Percentiles rank a stretch among this genome's conserved stretches.
Evolutionary conservation across 30 jellyfish, hydroid and myxozoan species (phyloP).

Genomic region (Euphysa ruthae): DNA sequence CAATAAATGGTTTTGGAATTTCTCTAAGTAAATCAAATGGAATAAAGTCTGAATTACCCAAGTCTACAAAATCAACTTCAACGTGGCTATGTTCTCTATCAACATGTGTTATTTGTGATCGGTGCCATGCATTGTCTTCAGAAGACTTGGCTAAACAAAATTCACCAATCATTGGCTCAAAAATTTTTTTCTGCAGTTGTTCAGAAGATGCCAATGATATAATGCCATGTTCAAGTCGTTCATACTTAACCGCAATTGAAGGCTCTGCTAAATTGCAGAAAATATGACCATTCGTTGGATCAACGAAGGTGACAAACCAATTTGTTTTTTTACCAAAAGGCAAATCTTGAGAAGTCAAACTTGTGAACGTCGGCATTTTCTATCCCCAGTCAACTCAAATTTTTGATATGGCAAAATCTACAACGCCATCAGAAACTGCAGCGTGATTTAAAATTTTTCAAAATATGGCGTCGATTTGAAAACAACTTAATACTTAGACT

Average conservation of each 20-base stretch:
- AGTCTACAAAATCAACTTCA: conserved; percentile 66
- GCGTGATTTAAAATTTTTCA: too few species aligned
- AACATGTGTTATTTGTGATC: conserved; percentile 34
- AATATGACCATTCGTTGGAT: conserved; percentile 51
- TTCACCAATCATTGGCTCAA: conserved; percentile 34
- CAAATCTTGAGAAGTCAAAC: too few species aligned
- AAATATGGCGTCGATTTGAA: too few species aligned
- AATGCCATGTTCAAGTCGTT: conserved; percentile 53
- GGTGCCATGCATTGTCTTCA: conserved; percentile 8
- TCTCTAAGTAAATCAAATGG: conserved; percentile 13
- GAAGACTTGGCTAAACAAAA: conserved; percentile 30
- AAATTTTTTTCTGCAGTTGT: conserved; percentile 1
- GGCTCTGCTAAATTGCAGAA: conserved; percentile 57
- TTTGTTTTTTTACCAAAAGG: conserved; percentile 47
- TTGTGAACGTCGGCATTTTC: too few species aligned
- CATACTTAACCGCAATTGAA: conserved; percentile 52
- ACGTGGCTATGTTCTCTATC: conserved; percentile 6
- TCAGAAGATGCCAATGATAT: conserved; percentile 21
- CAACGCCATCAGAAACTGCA: too few species aligned
- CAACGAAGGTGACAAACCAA: conserved; percentile 64
- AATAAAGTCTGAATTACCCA: conserved; percentile 60
- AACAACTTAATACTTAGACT: too few species aligned
- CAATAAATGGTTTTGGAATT: conserved; percentile 39
- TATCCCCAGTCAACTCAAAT: too few species aligned
- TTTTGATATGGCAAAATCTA: too few species aligned